Base-by-base conservation (phyloP, 2,888 invertebrate species). In the Dicyrtoma fusca region DNA sequence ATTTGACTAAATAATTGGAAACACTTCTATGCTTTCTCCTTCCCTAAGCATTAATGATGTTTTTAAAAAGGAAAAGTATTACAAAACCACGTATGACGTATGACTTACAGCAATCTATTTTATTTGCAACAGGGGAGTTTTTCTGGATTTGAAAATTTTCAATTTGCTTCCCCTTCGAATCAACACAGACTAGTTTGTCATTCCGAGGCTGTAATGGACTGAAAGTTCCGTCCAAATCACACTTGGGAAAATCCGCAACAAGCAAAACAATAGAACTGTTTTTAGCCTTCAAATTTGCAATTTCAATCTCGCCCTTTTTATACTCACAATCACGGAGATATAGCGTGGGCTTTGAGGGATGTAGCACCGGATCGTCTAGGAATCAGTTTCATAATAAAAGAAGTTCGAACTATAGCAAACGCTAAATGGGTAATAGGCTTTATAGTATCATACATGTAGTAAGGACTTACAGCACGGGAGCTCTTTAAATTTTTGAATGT, bases 151-250 rank as follows among this genome's bases (percentile, higher is more conserved):
- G 83, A 80, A 85, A 89, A 55, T 85, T 79, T 57, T 84, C 86
- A 73, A 90, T 87, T 75, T 83, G 84, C 0, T 82, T 81, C n/a
- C 88, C 88, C 34, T 84, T 42, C 45, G 87, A 86, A 79, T 88
- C 86, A 0, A 87, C 86, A 81, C 90, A 90, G 69, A 87, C 86
- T 83, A 74, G 51, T 25, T 68, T 74, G 11, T 76, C 64, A 59
- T 75, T 71, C 6, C 71, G 17, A 13, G 69, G 17, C 62, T 81
- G 81, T 10, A 80, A 57, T 0, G 74, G 72, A n/a, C 70, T 71
- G 71, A 73, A 81, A 44, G 74, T 75, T 14, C 81, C 81, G 71
- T 80, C 81, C 5, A 75, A 78, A 51, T 72, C 75, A 49, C 81
- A 81, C 21, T 61, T 51, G 2, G 79, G 78, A 23, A 70, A 61